Percentiles rank a stretch among this genome's conserved stretches.
These are phyloP conservation scores for Papilio helenus DNA, from an alignment of 1,140 invertebrate genomes.

Conservation along the genomic window DNA sequence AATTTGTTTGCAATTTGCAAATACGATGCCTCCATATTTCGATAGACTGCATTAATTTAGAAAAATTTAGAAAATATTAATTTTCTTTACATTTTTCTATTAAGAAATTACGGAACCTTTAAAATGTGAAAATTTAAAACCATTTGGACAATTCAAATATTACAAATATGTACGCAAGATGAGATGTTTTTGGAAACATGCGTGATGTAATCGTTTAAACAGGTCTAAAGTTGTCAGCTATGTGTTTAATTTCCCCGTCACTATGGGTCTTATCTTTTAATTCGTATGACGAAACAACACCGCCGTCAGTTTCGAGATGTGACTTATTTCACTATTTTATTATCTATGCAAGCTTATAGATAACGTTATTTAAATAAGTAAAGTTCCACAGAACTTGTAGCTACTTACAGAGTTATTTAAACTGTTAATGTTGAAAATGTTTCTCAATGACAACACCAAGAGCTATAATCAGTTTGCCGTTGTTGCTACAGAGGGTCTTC, in stretches of 20 bases:
- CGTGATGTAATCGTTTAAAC: slow-evolving; percentile 32
- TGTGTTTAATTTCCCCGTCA: slow-evolving; percentile 33
- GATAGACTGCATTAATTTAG: too few species aligned
- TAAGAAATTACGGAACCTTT: neutral
- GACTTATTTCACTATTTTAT: slow-evolving; percentile 33
- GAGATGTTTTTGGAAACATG: slow-evolving; percentile 12
- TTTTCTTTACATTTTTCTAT: too few species aligned
- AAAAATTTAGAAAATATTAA: too few species aligned
- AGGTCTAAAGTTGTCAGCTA: slow-evolving; percentile 29
- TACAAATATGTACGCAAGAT: slow-evolving; percentile 21
- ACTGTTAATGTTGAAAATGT: neutral
- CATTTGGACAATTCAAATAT: neutral
- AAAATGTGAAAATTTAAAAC: neutral
- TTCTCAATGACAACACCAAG: neutral
- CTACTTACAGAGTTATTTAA: neutral
- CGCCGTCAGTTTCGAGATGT: slow-evolving; percentile 28
- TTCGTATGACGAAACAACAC: slow-evolving; percentile 28
- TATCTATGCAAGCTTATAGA: slow-evolving; percentile 26
- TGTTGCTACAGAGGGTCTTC: too few species aligned
- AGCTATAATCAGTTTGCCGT: too few species aligned
- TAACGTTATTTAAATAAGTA: slow-evolving; percentile 33
- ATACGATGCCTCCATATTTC: too few species aligned
- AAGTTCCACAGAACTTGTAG: neutral
- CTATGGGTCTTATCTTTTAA: slow-evolving; percentile 28
- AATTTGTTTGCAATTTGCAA: neutral